Base-by-base conservation (phyloP, 2,888 invertebrate species). In the Oscheius onirici region DNA sequence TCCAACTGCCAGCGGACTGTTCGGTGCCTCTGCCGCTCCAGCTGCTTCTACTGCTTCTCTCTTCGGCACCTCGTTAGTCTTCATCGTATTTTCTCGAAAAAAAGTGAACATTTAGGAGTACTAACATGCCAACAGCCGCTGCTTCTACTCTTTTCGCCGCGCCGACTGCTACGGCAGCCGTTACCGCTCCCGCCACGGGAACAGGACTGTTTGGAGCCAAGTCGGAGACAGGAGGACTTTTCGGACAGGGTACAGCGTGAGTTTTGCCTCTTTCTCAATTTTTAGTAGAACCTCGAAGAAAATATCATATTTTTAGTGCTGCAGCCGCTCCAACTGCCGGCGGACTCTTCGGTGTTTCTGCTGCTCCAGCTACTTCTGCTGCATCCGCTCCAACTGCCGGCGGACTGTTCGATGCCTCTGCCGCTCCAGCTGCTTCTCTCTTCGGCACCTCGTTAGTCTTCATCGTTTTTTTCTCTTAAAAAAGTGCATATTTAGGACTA, bases 311-410 rank as follows among this genome's bases (percentile, higher is more conserved):
- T 51, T 20, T 11, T 20, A 51, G 51, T 51, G 24, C 51, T 13
- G 2, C 55, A 26, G n/a, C 24, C n/a, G 22, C n/a, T 15, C 26
- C 52, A 20, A 41, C 61, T 43, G 61, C n/a, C 22, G 10, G 6
- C 43, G 10, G 11, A n/a, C 17, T 5, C 6, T 10, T n/a, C 22
- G 43, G 2, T 28, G 28, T 1, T 66, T 66, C 40, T 43, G 40
- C 34, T 5, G 66, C 72, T 22, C 8, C 72, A 34, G 26, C 70
- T 10, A 55, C 63, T 3, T 20, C 46, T 26, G 55, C 54, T 15
- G 13, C 69, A 22, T 11, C 41, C 13, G 3, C 26, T 17, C 22
- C 43, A 8, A 40, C 60, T 69, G 24, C 44, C 6, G 51, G 51
- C 15, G 52, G 61, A n/a, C 61, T 70, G 13, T 70, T 61, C 61